phyloP scores from a whole-genome alignment of 2,888 invertebrate species.

The Sceliomorpha sp. region DNA sequence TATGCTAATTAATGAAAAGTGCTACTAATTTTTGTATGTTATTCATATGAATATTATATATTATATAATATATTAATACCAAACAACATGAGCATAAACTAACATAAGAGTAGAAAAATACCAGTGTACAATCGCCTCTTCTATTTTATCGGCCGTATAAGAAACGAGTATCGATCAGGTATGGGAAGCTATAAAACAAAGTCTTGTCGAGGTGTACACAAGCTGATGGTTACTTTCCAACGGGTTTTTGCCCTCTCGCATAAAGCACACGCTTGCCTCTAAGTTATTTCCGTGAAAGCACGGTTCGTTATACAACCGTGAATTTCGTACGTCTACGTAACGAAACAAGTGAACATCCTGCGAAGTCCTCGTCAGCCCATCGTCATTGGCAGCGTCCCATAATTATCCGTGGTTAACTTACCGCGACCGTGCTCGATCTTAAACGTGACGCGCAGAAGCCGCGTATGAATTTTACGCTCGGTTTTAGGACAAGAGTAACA shows the following conservation, averaged over 20 bases:
- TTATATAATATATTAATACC: too few relatives aligned
- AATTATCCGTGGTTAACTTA: conserved; percentile 51
- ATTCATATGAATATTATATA: too few relatives aligned
- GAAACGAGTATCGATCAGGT: conserved; percentile 10
- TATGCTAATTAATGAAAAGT: too few relatives aligned
- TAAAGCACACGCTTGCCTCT: conserved; percentile 9
- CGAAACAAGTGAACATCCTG: conserved; percentile 35
- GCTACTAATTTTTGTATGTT: too few relatives aligned
- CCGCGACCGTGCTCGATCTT: conserved; percentile 39
- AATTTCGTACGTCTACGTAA: conserved; percentile 45
- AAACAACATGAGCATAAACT: too few relatives aligned
- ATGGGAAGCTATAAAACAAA: conserved; percentile 12
- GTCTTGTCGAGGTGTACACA: conserved; percentile 1
- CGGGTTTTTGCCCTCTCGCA: conserved; percentile 9
- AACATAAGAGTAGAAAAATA: too few relatives aligned
- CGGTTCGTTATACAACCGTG: conserved; percentile 20
- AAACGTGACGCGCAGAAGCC: conserved; percentile 37
- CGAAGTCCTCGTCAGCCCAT: conserved; percentile 55
- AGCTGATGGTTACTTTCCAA: conserved; percentile 11
- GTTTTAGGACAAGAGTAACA: conserved; percentile 35
- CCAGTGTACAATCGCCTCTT: background rate
- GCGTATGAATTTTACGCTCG: conserved; percentile 43
- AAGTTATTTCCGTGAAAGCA: background rate
- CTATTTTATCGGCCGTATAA: conserved; percentile 1
- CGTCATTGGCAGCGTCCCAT: conserved; percentile 37